Base-by-base conservation (phyloP, 1,140 invertebrate species). In the Trichoplusia ni region DNA sequence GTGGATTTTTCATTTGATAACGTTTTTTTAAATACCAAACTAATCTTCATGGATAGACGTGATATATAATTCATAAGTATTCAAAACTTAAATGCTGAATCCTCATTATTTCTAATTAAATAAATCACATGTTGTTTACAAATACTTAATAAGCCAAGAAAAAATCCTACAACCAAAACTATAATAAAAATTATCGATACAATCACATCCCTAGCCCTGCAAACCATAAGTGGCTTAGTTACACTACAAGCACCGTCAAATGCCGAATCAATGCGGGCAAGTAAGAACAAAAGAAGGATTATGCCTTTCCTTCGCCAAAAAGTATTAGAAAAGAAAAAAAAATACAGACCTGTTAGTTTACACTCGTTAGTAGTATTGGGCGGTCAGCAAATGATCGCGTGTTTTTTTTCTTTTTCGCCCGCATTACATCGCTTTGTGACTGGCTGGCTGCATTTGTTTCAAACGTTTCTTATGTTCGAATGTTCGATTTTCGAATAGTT, bases 171-270 rank as follows among this genome's bases (percentile, higher is more conserved):
- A 1, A 3, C n/a, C 7, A 9, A 19, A 11, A 0, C 4, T 0
- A 11, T n/a, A 44, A 31, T 0, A 37, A 14, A 40, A 46, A 44
- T 8, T 14, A 29, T 64, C 53, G 63, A 65, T 7, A 59, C 0
- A 29, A 7, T 21, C 56, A 51, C 72, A 67, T 35, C 70, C 56
- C 72, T 70, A 73, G 18, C 11, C 16, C 37, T 37, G 64, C 67
- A 72, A 76, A 67, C 76, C 77, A 51, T 81, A 79, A 82, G 79
- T 82, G 77, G 75, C 79, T 82, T 82, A 82, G 79, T 82, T 82
- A 82, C 71, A 72, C 61, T 71, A 64, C 69, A 68, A 80, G 69
- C 68, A 59, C 74, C 69, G 76, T 64, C 76, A 78, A 78, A 78
- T 66, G 75, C 67, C 68, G 71, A 73, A 58, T 68, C 70, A 69